Evolutionary conservation across 2,888 invertebrate genomes (phyloP), one percentile per base, ranked within the genome.

Genomic region (Drosophila testacea): DNA sequence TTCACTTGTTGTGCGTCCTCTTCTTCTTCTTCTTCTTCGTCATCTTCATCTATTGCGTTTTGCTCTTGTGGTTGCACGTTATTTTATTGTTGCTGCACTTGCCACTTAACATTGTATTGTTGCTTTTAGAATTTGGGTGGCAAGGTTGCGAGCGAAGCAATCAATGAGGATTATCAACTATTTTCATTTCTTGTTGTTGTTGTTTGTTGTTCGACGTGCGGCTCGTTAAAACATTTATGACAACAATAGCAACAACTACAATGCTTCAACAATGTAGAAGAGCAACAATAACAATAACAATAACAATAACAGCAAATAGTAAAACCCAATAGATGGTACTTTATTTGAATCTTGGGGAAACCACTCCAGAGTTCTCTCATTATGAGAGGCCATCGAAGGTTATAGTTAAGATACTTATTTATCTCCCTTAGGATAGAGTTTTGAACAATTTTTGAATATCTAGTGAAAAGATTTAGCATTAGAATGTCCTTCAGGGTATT

Each of bases 101-200:
- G 66, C 73, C 74, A 77, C 70, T 80, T 74, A 50, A 55, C 63
- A 68, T 69, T 68, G 82, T 42, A 57, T 68, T 73, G 60, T 59
- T 67, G 39, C 44, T 47, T 30, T 28, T 48, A 34, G 61, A 16
- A 44, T 34, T 30, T 27, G 11, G n/a, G 34, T 22, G 47, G 46
- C 13, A 47, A 32, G 34, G 32, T 38, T 54, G 51, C 47, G 16
- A 30, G 51, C 47, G 22, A 30, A 56, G 66, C 77, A 83, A 88
- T 84, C 84, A 83, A 84, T 84, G 81, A 55, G 84, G 89, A 86
- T 84, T 84, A 88, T 70, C 68, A 73, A 83, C 83, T 86, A 88
- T 88, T 88, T 88, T 69, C 67, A 74, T 70, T 69, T 66, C 57
- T 55, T 42, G 59, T 69, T 64, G 16, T 16, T 16, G 16, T 16